phyloP scores from a whole-genome alignment of 2,888 invertebrate species.

The Ptychoptera albimana region DNA sequence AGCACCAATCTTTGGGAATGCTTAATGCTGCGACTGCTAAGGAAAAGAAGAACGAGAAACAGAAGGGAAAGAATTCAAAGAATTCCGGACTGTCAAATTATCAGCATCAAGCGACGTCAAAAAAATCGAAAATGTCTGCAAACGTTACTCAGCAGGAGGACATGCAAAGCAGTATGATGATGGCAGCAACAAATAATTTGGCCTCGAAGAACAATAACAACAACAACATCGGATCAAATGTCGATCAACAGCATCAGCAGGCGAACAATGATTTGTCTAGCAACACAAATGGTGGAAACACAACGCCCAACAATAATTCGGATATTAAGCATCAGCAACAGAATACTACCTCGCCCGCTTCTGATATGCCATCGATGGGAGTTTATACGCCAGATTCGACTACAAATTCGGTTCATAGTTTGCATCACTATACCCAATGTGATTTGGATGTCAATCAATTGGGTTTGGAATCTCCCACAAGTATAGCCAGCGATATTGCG shows the following conservation, averaged over 20 bases:
- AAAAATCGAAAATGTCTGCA: neutral
- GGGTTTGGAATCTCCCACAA: conserved; percentile 76
- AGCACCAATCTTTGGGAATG: conserved; percentile 8
- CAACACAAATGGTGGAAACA: conserved; percentile 27
- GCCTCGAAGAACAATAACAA: neutral
- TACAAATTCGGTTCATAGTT: conserved; percentile 65
- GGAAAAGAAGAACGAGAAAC: conserved; percentile 12
- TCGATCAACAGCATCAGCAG: conserved; percentile 16
- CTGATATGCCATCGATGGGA: conserved; percentile 63
- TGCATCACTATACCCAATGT: conserved; percentile 61
- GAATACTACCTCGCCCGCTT: conserved; percentile 30
- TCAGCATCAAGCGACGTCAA: conserved; percentile 4
- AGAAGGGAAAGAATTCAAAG: neutral
- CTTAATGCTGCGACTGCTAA: conserved; percentile 8
- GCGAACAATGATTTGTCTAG: conserved; percentile 17
- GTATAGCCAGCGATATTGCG: conserved; percentile 72
- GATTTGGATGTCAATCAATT: conserved; percentile 72
- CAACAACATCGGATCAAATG: conserved; percentile 3
- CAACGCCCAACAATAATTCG: conserved; percentile 27
- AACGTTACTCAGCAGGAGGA: too few relatives aligned
- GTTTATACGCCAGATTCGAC: conserved; percentile 76
- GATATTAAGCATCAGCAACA: conserved; percentile 14
- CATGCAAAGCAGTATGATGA: too few relatives aligned
- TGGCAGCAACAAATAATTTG: too few relatives aligned
- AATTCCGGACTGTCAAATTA: too few relatives aligned